Base-by-base conservation (phyloP, 2,888 invertebrate species). In the Leucoma salicis region DNA sequence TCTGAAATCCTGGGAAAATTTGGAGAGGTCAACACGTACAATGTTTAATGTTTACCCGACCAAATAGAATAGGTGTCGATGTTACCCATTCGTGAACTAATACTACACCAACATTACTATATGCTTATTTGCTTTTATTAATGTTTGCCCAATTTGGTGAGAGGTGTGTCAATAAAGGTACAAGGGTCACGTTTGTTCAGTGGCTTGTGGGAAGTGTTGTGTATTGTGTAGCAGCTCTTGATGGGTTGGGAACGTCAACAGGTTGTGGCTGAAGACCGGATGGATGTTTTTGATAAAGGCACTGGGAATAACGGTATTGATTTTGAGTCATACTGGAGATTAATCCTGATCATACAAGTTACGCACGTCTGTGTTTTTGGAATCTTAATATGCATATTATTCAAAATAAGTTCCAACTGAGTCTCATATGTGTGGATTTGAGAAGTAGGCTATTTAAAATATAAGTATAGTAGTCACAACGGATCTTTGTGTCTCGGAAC, bases 61-160 rank as follows among this genome's bases (percentile, higher is more conserved):
- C 70, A 77, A 78, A 77, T 66, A 75, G 62, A 57, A 74, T 71
- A 82, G 84, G 84, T 84, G 84, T 79, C 71, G 75, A 75, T 70
- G 78, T 74, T 66, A 71, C 69, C 73, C 72, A 66, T 70, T 68
- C 65, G 68, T 68, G 66, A 60, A 31, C 64, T 57, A 66, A 63
- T 74, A 70, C 57, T 49, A 29, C 21, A 13, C 12, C 14, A 29
- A 45, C 56, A 53, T 59, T 65, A 56, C 53, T 61, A 50, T 53
- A 52, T 47, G 54, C 6, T 14, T 47, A 42, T 49, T 54, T 49
- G 56, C 21, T 59, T n/a, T n/a, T 54, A 45, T 33, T 40, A 63
- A 56, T 70, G 66, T 74, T 74, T 76, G 68, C 61, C 59, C 64
- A 69, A 65, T 67, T 66, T 62, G 57, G 63, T 65, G 61, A 66